phyloP scores from a whole-genome alignment of 2,888 invertebrate species.

The Cynaeus angustus region DNA sequence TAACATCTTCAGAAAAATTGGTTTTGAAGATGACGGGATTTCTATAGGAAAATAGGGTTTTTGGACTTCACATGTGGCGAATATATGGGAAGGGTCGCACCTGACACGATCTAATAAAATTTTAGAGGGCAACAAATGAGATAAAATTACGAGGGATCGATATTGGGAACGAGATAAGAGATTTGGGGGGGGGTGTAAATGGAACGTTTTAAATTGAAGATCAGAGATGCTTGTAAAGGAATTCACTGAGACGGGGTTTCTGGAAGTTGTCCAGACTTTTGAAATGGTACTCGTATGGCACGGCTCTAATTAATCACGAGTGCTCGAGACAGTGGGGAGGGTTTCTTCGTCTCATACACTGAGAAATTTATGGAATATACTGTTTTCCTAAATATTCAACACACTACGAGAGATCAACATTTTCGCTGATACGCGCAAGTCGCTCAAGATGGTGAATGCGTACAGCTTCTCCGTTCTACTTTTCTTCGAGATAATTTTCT shows the following conservation, averaged over 20 bases:
- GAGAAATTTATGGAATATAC: neutral
- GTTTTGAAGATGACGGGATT: conserved; percentile 7
- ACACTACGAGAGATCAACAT: too few relatives aligned
- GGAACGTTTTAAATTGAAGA: conserved; percentile 11
- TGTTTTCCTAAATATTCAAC: too few relatives aligned
- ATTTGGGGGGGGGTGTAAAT: neutral
- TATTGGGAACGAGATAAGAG: conserved; percentile 5
- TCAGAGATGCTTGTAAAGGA: too few relatives aligned
- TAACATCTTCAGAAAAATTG: conserved; percentile 13
- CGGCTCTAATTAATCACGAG: too few relatives aligned
- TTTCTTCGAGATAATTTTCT: too few relatives aligned
- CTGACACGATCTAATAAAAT: conserved; percentile 31
- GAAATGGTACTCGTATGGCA: too few relatives aligned
- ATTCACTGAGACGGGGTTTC: neutral
- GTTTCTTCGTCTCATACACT: neutral
- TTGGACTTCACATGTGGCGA: conserved; percentile 12
- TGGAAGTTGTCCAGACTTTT: neutral
- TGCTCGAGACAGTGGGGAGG: too few relatives aligned
- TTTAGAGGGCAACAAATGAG: conserved; percentile 17
- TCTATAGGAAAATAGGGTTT: conserved; percentile 9
- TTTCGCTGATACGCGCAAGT: too few relatives aligned
- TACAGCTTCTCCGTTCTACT: too few relatives aligned
- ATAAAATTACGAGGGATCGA: conserved; percentile 24
- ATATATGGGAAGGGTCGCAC: conserved; percentile 11
- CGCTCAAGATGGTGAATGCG: too few relatives aligned